phyloP scores from a whole-genome alignment of 2,797 vertebrate genomes.

The Sardinella longiceps region DNA sequence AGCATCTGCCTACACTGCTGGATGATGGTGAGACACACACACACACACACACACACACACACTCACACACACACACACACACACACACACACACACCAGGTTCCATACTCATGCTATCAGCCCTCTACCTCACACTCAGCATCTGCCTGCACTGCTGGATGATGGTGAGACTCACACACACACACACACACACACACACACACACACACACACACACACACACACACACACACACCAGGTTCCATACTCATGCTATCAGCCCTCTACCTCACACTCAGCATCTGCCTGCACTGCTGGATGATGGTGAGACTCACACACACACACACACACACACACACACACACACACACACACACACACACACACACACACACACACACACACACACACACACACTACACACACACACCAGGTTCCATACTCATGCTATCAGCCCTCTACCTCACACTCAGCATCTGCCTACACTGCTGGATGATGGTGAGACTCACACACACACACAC shows the following conservation, averaged over 20 bases:
- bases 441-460: too few species aligned
- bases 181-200: too few species aligned
- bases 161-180: too few species aligned
- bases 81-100: neutral
- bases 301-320: conserved; percentile 72
- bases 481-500: too few species aligned
- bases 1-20: conserved; percentile 94
- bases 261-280: conserved; percentile 80
- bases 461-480: too few species aligned
- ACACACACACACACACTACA: neutral
- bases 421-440: too few species aligned
- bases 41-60: neutral
- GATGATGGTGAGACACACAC: conserved; percentile 79
- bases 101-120: too few species aligned
- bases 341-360: conserved; percentile 1
- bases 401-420: too few species aligned
- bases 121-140: too few species aligned
- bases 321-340: neutral
- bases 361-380: neutral
- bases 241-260: neutral
- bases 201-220: too few species aligned
- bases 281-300: conserved; percentile 91
- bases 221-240: neutral
- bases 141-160: too few species aligned
- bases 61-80: neutral